A percentile compares a stretch with the other conserved stretches of the same genome.
These are phyloP conservation scores for Galaxea fascicularis DNA, from an alignment of 92 coral and sea anemone species.

Conservation along the genomic window DNA sequence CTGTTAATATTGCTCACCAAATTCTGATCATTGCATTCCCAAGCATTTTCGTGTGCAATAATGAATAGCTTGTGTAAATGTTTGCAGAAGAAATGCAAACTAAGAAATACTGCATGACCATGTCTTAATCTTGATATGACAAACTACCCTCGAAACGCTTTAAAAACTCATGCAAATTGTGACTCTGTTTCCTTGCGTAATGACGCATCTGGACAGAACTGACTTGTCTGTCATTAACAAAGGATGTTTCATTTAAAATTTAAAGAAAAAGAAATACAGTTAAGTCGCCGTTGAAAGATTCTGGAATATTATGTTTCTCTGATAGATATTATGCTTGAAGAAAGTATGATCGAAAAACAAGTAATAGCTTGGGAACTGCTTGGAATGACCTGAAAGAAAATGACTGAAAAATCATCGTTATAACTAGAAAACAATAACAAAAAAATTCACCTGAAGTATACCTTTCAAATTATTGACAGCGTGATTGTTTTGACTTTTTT, in stretches of 20 bases:
- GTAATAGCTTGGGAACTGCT: too few species aligned
- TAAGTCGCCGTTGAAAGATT: too few species aligned
- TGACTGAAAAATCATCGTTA: too few species aligned
- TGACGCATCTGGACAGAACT: slow-evolving; percentile 37
- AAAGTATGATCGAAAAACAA: too few species aligned
- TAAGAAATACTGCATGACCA: neutral
- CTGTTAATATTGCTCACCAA: too few species aligned
- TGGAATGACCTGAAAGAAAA: too few species aligned
- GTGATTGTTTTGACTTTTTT: neutral
- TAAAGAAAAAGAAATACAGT: too few species aligned
- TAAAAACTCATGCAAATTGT: slow-evolving; percentile 48
- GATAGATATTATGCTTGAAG: too few species aligned
- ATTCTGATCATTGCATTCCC: neutral
- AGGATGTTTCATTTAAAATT: neutral
- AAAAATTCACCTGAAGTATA: too few species aligned
- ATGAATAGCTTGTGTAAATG: neutral
- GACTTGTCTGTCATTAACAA: slow-evolving; percentile 9
- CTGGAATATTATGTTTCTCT: too few species aligned
- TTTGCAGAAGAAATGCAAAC: neutral
- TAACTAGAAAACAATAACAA: neutral
- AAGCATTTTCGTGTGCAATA: too few species aligned
- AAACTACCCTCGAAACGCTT: slow-evolving; percentile 9
- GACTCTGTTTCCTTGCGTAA: slow-evolving; percentile 12
- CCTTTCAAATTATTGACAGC: neutral
- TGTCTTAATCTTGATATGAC: slow-evolving; percentile 15